These are phyloP conservation scores for Panthera uncia DNA, from an alignment of 2,113 vertebrate species.

Conservation along the genomic window DNA sequence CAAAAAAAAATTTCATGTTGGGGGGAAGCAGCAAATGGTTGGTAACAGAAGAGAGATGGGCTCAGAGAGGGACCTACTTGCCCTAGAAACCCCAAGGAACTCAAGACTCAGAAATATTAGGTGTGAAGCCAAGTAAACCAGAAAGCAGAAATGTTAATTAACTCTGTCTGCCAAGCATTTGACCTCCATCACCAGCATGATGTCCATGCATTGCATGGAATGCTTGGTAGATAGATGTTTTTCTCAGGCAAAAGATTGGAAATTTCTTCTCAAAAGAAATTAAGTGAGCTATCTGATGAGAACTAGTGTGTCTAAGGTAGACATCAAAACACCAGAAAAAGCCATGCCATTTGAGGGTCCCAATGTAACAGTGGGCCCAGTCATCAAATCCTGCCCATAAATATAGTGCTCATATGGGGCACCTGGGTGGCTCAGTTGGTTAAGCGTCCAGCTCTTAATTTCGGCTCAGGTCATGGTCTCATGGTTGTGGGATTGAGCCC, in stretches of 20 bases:
- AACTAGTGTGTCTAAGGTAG: background rate
- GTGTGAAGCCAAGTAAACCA: background rate
- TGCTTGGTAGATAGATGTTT: background rate
- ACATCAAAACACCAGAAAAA: background rate
- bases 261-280: conserved; percentile 27
- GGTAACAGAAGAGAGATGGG: background rate
- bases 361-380: no score
- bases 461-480: no score
- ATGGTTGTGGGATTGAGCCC: no score
- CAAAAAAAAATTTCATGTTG: background rate
- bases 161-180: background rate
- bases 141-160: background rate
- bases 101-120: background rate
- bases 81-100: background rate
- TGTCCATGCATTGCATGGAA: background rate
- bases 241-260: background rate
- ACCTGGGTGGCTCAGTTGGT: no score
- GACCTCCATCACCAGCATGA: background rate
- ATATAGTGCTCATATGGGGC: background rate
- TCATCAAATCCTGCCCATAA: background rate
- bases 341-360: background rate
- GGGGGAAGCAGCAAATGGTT: background rate
- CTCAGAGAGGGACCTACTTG: background rate
- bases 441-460: no score
- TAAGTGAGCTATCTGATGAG: background rate